Percentiles rank a stretch among this genome's conserved stretches.
phyloP scores from a whole-genome alignment of 2,113 vertebrate species.

The Elephas maximus region DNA sequence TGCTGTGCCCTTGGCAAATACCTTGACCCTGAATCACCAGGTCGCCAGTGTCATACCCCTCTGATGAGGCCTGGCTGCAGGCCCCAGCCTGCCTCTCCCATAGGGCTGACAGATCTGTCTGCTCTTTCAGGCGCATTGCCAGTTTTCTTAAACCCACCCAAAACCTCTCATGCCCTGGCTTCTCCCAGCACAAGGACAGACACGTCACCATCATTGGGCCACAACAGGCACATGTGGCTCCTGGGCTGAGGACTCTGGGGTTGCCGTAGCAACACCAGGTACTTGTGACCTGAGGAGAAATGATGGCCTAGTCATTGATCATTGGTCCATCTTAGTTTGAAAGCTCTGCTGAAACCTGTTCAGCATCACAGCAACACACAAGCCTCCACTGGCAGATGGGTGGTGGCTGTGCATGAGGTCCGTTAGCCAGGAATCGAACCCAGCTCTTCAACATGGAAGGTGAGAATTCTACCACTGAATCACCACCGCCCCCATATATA shows the following conservation, averaged over 20 bases:
- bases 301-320: slow-evolving; percentile 18
- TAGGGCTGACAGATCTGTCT: background rate
- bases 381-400: background rate
- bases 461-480: background rate
- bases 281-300: slow-evolving; percentile 30
- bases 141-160: background rate
- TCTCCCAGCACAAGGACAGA: background rate
- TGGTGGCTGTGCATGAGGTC: background rate
- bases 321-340: background rate
- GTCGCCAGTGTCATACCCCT: too few relatives aligned
- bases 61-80: background rate
- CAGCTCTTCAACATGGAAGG: background rate
- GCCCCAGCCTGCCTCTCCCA: background rate
- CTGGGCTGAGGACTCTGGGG: slow-evolving; percentile 38
- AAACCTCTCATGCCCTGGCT: background rate
- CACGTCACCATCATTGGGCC: background rate
- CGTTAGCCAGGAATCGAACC: background rate
- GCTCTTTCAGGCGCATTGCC: rapidly evolving
- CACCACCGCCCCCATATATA: background rate
- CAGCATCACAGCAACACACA: background rate
- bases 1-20: background rate
- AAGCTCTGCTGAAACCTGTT: background rate
- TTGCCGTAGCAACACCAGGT: slow-evolving; percentile 62
- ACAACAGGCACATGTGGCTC: background rate
- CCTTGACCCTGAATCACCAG: background rate